Base-by-base conservation (phyloP, 1,140 invertebrate species). In the Thrips palmi region DNA sequence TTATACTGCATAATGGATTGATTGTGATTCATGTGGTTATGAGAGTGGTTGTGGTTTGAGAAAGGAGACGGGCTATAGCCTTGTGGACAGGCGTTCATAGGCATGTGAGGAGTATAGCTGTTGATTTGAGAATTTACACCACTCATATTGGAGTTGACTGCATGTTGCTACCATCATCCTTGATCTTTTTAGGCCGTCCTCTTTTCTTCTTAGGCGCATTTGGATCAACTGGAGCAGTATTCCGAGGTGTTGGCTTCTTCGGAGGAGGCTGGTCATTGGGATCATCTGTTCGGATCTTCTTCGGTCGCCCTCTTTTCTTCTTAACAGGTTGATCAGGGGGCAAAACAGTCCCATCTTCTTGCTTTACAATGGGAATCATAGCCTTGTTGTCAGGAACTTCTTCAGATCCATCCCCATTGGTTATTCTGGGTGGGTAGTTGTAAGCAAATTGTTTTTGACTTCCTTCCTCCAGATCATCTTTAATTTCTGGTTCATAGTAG, bases 261-360 rank as follows among this genome's bases (percentile, higher is more conserved):
- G 70, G 60, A 0, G 63, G 59, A 3, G 65, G 65, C 22, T 63
- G 63, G 53, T 71, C 70, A 2, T 67, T n/a, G n/a, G n/a, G 70
- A 50, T 77, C 74, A 23, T 79, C 67, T 32, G 62, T 59, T 49
- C 80, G 78, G 2, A 85, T 74, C 55, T 88, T 88, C 60, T 88
- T 88, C 23, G 84, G 84, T 17, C 84, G 62, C 1, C 83, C 84
- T 12, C 84, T 63, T 53, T 88, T 85, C 60, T 88, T 88, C 58
- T 85, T 85, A n/a, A 74, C 71, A 1, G 76, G 71, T 20, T 75
- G 67, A 54, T 62, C 52, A 24, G 55, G 52, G 27, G 57, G 47
- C 43, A 51, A 29, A 50, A 65, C 54, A 46, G 57, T 52, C 59
- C 68, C 49, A 55, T 63, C 55, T 49, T 44, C 53, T 45, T 30